Base-by-base conservation (phyloP, 2,888 invertebrate genomes). In the Aporophyla nigra region DNA sequence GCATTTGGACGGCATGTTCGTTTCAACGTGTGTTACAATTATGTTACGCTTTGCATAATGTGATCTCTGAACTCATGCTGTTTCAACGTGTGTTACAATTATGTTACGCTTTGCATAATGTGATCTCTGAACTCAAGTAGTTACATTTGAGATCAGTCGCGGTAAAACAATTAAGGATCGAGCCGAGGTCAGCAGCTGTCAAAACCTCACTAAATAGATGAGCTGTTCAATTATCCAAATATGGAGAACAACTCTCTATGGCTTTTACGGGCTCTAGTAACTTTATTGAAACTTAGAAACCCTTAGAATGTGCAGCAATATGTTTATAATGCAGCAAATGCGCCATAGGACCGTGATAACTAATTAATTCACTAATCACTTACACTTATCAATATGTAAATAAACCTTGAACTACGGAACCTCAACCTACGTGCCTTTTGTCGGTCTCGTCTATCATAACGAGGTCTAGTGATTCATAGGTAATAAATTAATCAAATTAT, bases 351-450 rank as follows among this genome's bases (percentile, higher is more conserved):
- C 21, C 16, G 40, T 24, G 16, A 27, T 49, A 61, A 33, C 40
- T 67, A 67, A 76, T 82, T 59, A 72, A 73, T 49, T 62, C 33
- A 66, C 3, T 72, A 27, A 67, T 71, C 62, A 80, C 54, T 69
- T 66, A 71, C 71, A 81, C 59, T 65, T 65, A 75, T 73, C 65
- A 73, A 68, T 54, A 63, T 65, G 51, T 79, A 86, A 68, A 65
- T 69, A 75, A 56, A 33, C 51, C 68, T 80, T 76, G 66, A 71
- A 69, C 69, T 61, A 75, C 49, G 63, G 63, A 53, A 71, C 59
- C 43, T 43, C 65, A 61, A 66, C 46, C 92, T 61, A 82, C 75
- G 81, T 84, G 81, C 40, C 49, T 59, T 68, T 65, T 40, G 67
- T 68, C 70, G 51, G 75, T 58, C 9, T 56, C 59, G 58, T n/a